Evolutionary conservation across 2,888 invertebrate genomes (phyloP).

Genomic region (Zygogramma bicolorata): DNA sequence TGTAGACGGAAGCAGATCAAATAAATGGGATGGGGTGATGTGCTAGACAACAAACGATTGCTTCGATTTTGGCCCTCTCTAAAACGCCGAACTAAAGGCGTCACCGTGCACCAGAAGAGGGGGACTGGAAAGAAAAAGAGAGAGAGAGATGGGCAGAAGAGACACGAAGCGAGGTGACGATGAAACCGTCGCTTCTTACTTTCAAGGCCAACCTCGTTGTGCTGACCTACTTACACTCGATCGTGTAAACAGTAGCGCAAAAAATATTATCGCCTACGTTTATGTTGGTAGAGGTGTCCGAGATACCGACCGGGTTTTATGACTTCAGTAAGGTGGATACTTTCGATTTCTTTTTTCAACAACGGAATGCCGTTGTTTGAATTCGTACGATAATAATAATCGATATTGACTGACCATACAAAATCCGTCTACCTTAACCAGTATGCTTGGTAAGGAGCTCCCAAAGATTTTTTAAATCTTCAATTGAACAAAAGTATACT

Average conservation of each 20-base stretch:
- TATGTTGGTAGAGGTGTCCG: conserved; percentile 16
- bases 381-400: too few relatives aligned
- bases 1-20: not conserved
- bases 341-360: not conserved
- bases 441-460: too few relatives aligned
- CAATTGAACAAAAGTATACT: too few relatives aligned
- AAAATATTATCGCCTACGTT: conserved; percentile 32
- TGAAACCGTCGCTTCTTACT: conserved; percentile 43
- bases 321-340: not conserved
- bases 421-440: too few relatives aligned
- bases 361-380: too few relatives aligned
- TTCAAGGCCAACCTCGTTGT: conserved; percentile 43
- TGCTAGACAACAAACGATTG: not conserved
- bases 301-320: not conserved
- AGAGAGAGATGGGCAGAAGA: not conserved
- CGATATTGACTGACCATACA: too few relatives aligned
- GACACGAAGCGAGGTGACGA: conserved; percentile 30
- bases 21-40: not conserved
- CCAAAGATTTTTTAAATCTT: too few relatives aligned
- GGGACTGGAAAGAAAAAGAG: too few relatives aligned
- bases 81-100: not conserved
- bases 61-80: not conserved
- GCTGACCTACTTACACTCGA: conserved; percentile 42
- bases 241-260: conserved; percentile 43
- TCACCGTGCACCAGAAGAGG: not conserved